Evolutionary conservation across 2,113 vertebrate genomes (phyloP), one percentile per base, ranked within the genome.

Genomic region (Naja naja): DNA sequence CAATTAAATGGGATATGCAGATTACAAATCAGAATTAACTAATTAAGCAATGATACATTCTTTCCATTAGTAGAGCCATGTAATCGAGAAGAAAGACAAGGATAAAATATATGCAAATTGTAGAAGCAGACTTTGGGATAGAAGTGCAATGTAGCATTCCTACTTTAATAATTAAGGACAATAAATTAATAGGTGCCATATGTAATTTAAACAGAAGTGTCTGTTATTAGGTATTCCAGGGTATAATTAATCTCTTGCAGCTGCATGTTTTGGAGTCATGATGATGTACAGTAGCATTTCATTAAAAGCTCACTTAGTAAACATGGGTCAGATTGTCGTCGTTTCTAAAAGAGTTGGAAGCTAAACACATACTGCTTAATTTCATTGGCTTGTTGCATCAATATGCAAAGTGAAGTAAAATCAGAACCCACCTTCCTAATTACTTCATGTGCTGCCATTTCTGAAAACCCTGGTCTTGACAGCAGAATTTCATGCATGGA

Each of bases 161-260:
- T 95, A 93, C 49, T 94, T 89, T 90, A 52, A 92, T 95, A 95
- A 97, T 96, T 96, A 96, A 74, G 92, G 94, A 52, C 87, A 95
- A 95, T 96, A 96, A 97, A 94, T 92, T 94, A 96, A 96, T 93
- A 96, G 94, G 93, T 96, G 16, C 88, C 90, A 92, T 95, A 95
- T 94, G 58, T 95, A 94, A 97, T 97, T 94, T 96, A 96, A 97
- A 95, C 94, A 94, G 64, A 64, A 89, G 86, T 94, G 47, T 92
- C 92, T 95, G 56, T 95, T 97, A 96, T 95, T 97, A 96, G 89
- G 89, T 96, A 86, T 96, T 96, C 7, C 23, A 89, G 94, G 96
- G 74, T 96, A 89, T 96, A 97, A 97, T 97, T 97, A 98, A 97
- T 97, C 94, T 96, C 87, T 96, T 96, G 93, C 88, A 93, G 88